Evolutionary conservation across 2,797 vertebrate species (phyloP).

Genomic region (Gadopsis marmoratus): DNA sequence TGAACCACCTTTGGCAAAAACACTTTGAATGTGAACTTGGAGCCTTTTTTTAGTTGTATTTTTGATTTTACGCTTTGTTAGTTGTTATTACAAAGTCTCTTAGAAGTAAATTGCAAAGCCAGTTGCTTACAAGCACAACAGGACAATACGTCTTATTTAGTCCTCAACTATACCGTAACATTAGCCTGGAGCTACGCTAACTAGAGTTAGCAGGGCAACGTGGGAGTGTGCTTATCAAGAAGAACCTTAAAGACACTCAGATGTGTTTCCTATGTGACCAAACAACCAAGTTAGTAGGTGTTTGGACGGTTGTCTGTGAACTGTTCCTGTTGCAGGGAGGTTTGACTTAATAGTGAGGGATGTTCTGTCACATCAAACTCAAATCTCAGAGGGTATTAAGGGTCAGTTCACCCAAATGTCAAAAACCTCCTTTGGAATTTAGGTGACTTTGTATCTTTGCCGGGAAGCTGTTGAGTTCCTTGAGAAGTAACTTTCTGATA

Average conservation of each 20-base stretch:
- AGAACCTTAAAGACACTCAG: slow-evolving; percentile 30
- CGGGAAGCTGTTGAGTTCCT: slow-evolving; percentile 12
- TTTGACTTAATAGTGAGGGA: slow-evolving; percentile 26
- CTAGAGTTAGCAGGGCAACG: slow-evolving; percentile 19
- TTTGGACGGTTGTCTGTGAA: slow-evolving; percentile 43
- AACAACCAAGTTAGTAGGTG: slow-evolving; percentile 38
- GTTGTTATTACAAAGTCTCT: slow-evolving; percentile 36
- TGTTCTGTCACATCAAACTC: slow-evolving; percentile 11
- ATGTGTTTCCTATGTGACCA: slow-evolving; percentile 54
- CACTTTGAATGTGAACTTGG: slow-evolving; percentile 68
- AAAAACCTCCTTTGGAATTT: slow-evolving; percentile 21
- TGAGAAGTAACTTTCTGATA: slow-evolving; percentile 16
- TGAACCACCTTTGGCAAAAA: slow-evolving; percentile 49
- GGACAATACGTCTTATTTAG: slow-evolving; percentile 22
- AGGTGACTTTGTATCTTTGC: slow-evolving; percentile 10
- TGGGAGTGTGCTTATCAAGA: slow-evolving; percentile 19
- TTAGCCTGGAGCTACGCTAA: slow-evolving; percentile 42
- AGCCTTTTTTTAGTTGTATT: slow-evolving; percentile 31
- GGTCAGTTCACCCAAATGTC: slow-evolving; percentile 15
- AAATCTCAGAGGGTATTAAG: slow-evolving; percentile 32
- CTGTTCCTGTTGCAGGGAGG: slow-evolving; percentile 41
- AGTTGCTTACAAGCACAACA: slow-evolving; percentile 64
- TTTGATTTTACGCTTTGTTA: slow-evolving; percentile 51
- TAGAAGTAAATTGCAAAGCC: slow-evolving; percentile 41
- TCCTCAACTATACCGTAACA: slow-evolving; percentile 15